phyloP scores from a whole-genome alignment of 2,797 vertebrate genomes.

The Orestias chungarensis region DNA sequence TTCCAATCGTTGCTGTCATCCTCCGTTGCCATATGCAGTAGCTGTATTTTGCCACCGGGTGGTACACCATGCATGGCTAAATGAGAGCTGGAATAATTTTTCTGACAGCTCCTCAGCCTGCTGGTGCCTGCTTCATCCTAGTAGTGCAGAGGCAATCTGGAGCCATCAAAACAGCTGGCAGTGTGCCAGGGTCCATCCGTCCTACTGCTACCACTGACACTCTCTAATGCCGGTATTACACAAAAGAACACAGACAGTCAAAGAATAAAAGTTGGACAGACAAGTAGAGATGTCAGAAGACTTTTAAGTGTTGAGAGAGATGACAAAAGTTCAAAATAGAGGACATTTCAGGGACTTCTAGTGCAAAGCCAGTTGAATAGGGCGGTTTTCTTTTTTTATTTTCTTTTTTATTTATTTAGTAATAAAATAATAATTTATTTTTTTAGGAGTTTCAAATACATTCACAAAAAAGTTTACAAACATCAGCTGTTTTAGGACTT shows the following conservation, averaged over 20 bases:
- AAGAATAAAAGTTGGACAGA: slow-evolving; percentile 34
- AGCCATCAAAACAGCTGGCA: slow-evolving; percentile 79
- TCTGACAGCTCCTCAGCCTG: slow-evolving; percentile 75
- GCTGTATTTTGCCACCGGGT: slow-evolving; percentile 89
- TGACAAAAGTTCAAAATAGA: slow-evolving; percentile 20
- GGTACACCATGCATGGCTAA: slow-evolving; percentile 88
- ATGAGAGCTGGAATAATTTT: slow-evolving; percentile 79
- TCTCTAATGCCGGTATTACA: slow-evolving; percentile 47
- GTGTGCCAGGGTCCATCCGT: slow-evolving; percentile 60
- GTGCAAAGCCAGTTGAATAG: slow-evolving; percentile 31
- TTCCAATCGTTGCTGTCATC: slow-evolving; percentile 43
- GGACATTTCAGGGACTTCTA: slow-evolving; percentile 30
- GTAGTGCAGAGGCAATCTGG: slow-evolving; percentile 78
- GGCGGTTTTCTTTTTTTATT: slow-evolving; percentile 22
- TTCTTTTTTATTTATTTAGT: no score
- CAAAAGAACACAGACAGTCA: slow-evolving; percentile 39
- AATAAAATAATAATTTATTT: no score
- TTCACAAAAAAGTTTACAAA: slow-evolving; percentile 11
- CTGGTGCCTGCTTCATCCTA: slow-evolving; percentile 78
- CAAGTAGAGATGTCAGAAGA: slow-evolving; percentile 42
- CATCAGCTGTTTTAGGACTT: neutral
- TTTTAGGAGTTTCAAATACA: no score
- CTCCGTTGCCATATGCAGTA: slow-evolving; percentile 81
- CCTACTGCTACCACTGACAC: slow-evolving; percentile 63
- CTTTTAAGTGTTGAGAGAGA: slow-evolving; percentile 31